phyloP scores from a whole-genome alignment of 2,113 vertebrate species.

The Aramus guarauna region DNA sequence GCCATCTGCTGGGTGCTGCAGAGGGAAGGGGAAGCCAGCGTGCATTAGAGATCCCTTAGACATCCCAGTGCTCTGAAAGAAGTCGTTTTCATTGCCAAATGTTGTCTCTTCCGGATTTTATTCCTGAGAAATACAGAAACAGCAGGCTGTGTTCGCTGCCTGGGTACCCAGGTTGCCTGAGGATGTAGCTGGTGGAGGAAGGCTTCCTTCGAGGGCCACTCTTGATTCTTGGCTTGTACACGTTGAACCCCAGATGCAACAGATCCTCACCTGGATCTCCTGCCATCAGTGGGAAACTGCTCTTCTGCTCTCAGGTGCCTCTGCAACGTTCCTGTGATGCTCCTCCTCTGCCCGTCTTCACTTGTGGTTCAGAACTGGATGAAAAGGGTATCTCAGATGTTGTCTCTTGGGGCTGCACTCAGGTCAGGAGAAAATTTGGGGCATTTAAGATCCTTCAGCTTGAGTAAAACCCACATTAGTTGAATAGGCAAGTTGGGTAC shows the following conservation, averaged over 20 bases:
- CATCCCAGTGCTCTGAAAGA: background rate
- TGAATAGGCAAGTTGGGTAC: background rate
- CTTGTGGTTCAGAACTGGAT: background rate
- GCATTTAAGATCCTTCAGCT: fast-evolving
- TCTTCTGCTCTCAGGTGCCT: background rate
- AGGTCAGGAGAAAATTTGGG: background rate
- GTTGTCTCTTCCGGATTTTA: background rate
- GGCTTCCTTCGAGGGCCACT: background rate
- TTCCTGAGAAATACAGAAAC: background rate
- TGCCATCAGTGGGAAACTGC: background rate
- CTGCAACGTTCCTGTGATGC: background rate
- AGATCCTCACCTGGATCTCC: background rate
- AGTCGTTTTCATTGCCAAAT: background rate
- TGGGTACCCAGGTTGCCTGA: background rate
- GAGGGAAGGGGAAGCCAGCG: background rate
- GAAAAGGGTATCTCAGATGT: background rate
- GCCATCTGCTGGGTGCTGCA: slow-evolving; percentile 73
- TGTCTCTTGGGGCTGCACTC: background rate
- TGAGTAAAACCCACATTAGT: background rate
- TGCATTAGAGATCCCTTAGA: background rate
- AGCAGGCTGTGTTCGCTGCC: background rate
- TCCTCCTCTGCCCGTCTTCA: background rate
- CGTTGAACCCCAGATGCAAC: background rate
- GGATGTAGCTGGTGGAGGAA: background rate
- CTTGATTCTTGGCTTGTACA: background rate